A percentile compares a stretch with the other conserved stretches of the same genome.
phyloP scores from a whole-genome alignment of 1,140 invertebrate species.

The Drosophila bocqueti region DNA sequence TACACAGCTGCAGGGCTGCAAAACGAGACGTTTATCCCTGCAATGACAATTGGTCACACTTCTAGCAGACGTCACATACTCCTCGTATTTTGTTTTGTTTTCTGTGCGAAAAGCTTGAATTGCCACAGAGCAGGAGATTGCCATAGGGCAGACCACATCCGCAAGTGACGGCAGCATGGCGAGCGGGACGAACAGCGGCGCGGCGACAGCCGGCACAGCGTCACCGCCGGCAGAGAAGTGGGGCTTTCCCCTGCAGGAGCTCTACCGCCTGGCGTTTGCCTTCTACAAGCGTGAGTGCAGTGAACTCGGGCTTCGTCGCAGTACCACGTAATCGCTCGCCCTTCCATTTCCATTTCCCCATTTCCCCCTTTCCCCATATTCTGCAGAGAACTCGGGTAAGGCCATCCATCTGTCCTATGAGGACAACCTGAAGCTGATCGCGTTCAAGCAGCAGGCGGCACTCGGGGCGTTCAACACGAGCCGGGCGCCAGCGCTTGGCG shows the following conservation, averaged over 20 bases:
- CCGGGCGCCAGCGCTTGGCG: conserved; percentile 93
- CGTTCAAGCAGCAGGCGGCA: conserved; percentile 95
- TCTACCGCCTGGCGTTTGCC: conserved; percentile 93
- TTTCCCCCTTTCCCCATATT: not conserved
- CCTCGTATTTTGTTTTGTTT: conserved; percentile 71
- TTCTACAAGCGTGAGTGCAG: conserved; percentile 93
- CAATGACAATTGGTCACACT: conserved; percentile 20
- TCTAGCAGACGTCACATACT: conserved; percentile 34
- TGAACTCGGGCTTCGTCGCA: conserved; percentile 1
- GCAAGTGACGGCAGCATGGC: conserved; percentile 36
- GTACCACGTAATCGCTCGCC: conserved; percentile 12
- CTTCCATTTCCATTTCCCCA: not conserved
- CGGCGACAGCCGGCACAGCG: not conserved
- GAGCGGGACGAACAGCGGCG: conserved; percentile 20
- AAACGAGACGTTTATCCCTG: not conserved
- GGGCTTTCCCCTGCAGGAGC: conserved; percentile 90
- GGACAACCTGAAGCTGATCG: conserved; percentile 95
- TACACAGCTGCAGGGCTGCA: conserved; percentile 4
- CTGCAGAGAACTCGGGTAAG: conserved; percentile 98
- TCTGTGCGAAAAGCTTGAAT: conserved; percentile 50
- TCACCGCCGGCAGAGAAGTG: conserved; percentile 85
- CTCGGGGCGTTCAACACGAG: conserved; percentile 93
- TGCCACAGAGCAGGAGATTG: conserved; percentile 13
- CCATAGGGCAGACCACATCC: conserved; percentile 7
- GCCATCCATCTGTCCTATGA: conserved; percentile 97